Evolutionary conservation across 2,113 vertebrate species (phyloP).

Genomic region (Alexandromys fortis): DNA sequence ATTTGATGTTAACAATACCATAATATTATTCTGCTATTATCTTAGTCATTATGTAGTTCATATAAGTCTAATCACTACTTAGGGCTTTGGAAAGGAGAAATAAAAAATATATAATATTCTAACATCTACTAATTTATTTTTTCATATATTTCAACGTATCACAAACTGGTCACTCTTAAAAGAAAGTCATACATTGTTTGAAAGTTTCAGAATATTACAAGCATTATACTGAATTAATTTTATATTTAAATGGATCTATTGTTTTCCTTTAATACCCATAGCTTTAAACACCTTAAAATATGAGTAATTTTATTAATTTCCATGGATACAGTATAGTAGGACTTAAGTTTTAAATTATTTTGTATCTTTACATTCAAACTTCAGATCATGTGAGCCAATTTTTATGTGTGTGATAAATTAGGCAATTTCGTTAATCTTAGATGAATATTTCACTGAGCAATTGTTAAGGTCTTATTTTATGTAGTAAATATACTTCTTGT

Average conservation of each 20-base stretch:
- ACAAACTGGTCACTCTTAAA: background rate
- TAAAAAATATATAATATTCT: background rate
- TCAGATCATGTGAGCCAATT: background rate
- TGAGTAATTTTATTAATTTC: background rate
- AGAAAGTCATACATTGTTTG: background rate
- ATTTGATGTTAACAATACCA: background rate
- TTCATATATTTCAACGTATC: background rate
- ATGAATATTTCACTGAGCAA: background rate
- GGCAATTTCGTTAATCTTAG: background rate
- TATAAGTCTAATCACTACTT: background rate
- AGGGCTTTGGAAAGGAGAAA: background rate
- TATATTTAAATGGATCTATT: background rate
- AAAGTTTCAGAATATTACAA: background rate
- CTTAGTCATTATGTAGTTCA: background rate
- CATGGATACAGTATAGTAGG: background rate
- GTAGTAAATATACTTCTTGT: background rate
- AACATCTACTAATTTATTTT: background rate
- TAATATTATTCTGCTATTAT: background rate
- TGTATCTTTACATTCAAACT: background rate
- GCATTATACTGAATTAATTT: background rate
- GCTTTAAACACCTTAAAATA: background rate
- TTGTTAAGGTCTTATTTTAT: background rate
- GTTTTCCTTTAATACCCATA: background rate
- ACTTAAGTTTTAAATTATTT: background rate
- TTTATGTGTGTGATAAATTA: background rate